Conservation (phyloP, 1,140 invertebrate species). For the Scaptomyza montana region DNA sequence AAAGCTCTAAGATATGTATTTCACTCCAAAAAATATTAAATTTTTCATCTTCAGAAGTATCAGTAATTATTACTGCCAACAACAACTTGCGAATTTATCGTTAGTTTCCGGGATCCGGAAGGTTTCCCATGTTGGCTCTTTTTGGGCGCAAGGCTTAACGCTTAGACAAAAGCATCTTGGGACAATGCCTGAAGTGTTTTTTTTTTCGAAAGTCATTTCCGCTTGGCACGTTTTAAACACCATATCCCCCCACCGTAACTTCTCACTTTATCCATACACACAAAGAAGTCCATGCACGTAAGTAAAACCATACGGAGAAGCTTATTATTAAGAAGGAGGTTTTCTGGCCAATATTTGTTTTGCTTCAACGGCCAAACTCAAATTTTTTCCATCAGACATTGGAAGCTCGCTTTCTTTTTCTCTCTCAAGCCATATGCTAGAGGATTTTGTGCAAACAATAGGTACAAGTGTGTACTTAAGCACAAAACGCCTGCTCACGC, state of each 20-base stretch:
- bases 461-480: conserved; percentile 53
- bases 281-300: conserved; percentile 6
- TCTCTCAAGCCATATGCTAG: conserved; percentile 36
- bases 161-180: conserved; percentile 72
- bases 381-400: conserved; percentile 26
- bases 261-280: conserved; percentile 14
- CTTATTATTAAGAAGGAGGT: conserved; percentile 63
- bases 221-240: conserved; percentile 54
- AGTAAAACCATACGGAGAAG: conserved; percentile 28
- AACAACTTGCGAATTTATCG: conserved; percentile 15
- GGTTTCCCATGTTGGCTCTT: neutral
- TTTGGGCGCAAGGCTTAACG: conserved; percentile 60
- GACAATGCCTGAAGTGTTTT: conserved; percentile 71
- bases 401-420: neutral
- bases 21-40: too few relatives aligned
- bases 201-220: conserved; percentile 66
- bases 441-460: conserved; percentile 58
- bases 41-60: neutral
- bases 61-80: conserved; percentile 13
- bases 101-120: conserved; percentile 1
- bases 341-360: conserved; percentile 60
- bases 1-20: neutral
- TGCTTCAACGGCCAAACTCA: conserved; percentile 34
- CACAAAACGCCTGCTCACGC: conserved; percentile 20
- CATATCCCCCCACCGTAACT: neutral